Percentiles rank a stretch among this genome's conserved stretches.
Conservation (phyloP, 2,113 vertebrate species). For the Notothenia coriiceps region DNA sequence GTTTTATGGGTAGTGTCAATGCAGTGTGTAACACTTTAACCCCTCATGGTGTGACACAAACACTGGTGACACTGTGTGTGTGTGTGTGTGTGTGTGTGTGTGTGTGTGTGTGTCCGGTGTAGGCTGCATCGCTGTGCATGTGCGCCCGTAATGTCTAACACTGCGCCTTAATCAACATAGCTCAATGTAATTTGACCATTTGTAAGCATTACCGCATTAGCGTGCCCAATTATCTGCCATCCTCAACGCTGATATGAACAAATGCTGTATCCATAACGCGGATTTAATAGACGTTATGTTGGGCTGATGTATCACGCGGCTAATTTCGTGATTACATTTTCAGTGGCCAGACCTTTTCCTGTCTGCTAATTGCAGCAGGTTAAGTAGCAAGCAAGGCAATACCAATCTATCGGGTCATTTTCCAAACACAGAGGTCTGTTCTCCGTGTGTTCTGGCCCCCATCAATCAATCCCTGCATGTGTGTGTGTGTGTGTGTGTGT, state of each 20-base stretch:
- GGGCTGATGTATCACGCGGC: slow-evolving; percentile 71
- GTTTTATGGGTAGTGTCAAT: slow-evolving; percentile 77
- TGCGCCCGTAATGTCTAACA: slow-evolving; percentile 43
- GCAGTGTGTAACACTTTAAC: slow-evolving; percentile 67
- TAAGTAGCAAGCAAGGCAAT: slow-evolving; percentile 72
- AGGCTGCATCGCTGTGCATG: slow-evolving; percentile 2
- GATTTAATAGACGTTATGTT: slow-evolving; percentile 65
- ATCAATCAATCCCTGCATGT: slow-evolving; percentile 68
- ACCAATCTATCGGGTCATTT: slow-evolving; percentile 66
- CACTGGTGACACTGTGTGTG: slow-evolving; percentile 4
- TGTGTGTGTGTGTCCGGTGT: background rate
- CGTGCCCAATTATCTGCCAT: slow-evolving; percentile 76
- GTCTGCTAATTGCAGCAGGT: slow-evolving; percentile 78
- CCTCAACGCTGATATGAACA: slow-evolving; percentile 74
- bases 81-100: no score
- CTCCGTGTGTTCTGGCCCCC: slow-evolving; percentile 39
- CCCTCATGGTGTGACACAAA: slow-evolving; percentile 51
- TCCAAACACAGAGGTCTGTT: slow-evolving; percentile 71
- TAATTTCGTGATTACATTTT: slow-evolving; percentile 83
- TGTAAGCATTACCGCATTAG: slow-evolving; percentile 76
- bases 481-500: slow-evolving; percentile 8
- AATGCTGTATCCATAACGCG: slow-evolving; percentile 70
- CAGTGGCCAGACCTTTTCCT: slow-evolving; percentile 81
- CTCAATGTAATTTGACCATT: slow-evolving; percentile 76
- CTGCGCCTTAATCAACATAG: slow-evolving; percentile 62